Base-by-base conservation (phyloP, 92 coral and sea anemone species). In the Metridium senile region DNA sequence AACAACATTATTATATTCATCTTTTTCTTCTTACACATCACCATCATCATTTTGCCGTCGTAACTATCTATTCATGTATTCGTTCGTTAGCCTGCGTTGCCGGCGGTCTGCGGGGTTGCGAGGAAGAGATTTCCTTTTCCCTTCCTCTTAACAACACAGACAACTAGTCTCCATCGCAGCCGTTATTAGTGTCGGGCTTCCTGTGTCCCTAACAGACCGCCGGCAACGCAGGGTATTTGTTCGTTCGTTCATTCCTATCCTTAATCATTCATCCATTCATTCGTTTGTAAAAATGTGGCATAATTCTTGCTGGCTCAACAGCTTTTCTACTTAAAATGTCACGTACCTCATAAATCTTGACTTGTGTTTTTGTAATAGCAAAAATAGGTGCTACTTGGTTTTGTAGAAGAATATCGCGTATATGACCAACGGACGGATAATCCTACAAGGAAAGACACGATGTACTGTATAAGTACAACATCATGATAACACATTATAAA, bases 321-420 rank as follows among this genome's bases (percentile, higher is more conserved):
- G 49, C 49, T n/a, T n/a, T 3, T 62, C 28, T 62, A n/a, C 30
- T 68, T 11, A 30, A 34, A 39, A 2, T 32, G 0, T 1, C 26
- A 2, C 33, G 49, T 68, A 88, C 98, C 86, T 93, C 80, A 71
- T 93, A 93, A 33, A 84, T 34, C 34, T 71, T 72, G n/a, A 83
- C 83, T 70, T 90, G 81, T 17, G 78, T 58, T 56, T 80, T 70
- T 28, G 88, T 80, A 68, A 93, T 92, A 13, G 98, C 98, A 72
- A 93, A 93, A 56, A 93, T 93, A 16, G 98, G 98, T 4, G 93
- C 98, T 32, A 93, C 81, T 21, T 89, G 80, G 43, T 86, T 79
- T 21, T 91, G 88, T 27, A 86, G 82, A 32, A 93, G 80, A 35
- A 86, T 83, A 26, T 88, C 87, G 31, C 98, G 91, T n/a, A 93